Base-by-base conservation (phyloP, 1,140 invertebrate species). In the Brachionus rubens region DNA sequence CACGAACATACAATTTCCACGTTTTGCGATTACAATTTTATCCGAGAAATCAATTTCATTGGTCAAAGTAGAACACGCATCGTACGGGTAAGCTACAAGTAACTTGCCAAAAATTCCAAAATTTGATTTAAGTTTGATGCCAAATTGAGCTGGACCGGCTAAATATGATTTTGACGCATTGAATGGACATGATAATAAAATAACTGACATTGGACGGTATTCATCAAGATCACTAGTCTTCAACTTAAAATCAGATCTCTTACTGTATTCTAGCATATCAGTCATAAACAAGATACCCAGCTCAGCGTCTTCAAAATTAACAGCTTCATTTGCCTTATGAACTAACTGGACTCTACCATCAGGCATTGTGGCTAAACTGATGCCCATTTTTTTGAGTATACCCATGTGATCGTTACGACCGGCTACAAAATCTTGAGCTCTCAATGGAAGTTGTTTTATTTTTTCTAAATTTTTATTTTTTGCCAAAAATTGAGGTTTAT, bases 221-320 rank as follows among this genome's bases (percentile, higher is more conserved):
- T 76, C 40, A 26, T 76, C 41, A 5, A 19, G 12, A 59, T 76
- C 75, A 16, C 12, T 47, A 78, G 77, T 52, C 40, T 40, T 50
- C 41, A 77, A 19, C 40, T 77, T 75, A 30, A 41, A 68, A 47
- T 80, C 77, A 26, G 91, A 89, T 76, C 87, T 83, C 81, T 91
- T 91, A 36, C 92, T 92, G 48, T 94, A 84, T 84, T 95, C 91
- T 7, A 94, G 89, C 92, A 98, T 96, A 86, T 98, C 95, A 80
- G 95, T 91, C 92, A 98, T 97, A 80, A 98, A 98, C 30, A 91
- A 86, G 24, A 96, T 82, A 0, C 96, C 95, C 85, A 96, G 91
- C 81, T 95, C 91, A 1, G 92, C 94, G 81, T 94, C 91, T 78
- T 90, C 89, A 12, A 90, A 85, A 52, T 90, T 90, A 81, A 90